Evolutionary conservation across 1,140 invertebrate species (phyloP).

Genomic region (Drosophila pachea): DNA sequence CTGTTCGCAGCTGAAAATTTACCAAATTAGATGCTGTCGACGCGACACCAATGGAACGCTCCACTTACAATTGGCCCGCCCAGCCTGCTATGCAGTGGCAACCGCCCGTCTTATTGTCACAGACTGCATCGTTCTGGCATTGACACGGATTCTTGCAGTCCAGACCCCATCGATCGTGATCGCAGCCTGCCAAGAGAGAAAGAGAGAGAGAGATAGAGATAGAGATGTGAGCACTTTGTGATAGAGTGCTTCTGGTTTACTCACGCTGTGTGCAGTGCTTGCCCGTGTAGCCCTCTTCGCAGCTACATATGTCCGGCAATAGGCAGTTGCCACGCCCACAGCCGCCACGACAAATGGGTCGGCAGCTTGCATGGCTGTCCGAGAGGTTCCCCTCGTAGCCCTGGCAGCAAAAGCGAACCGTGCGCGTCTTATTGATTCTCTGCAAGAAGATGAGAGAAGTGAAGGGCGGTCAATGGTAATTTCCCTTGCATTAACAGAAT

Average conservation of each 20-base stretch:
- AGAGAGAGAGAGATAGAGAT: neutral
- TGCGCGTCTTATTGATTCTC: conserved; percentile 72
- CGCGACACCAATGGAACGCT: neutral
- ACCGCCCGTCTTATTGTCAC: conserved; percentile 70
- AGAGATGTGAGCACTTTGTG: neutral
- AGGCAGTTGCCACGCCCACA: conserved; percentile 77
- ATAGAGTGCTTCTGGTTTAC: conserved; percentile 30
- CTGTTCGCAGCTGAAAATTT: conserved; percentile 65
- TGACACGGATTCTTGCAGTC: conserved; percentile 68
- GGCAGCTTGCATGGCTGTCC: conserved; percentile 71
- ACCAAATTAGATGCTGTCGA: neutral
- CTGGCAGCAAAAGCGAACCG: conserved; percentile 73
- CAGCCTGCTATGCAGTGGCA: conserved; percentile 74
- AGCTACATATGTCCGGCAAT: conserved; percentile 68
- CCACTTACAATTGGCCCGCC: conserved; percentile 69
- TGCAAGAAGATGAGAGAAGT: conserved; percentile 15
- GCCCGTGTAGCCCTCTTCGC: conserved; percentile 73
- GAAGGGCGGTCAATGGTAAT: neutral
- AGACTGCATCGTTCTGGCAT: conserved; percentile 69
- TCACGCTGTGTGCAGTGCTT: conserved; percentile 76
- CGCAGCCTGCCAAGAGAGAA: conserved; percentile 50
- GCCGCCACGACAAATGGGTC: conserved; percentile 72
- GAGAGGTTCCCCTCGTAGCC: conserved; percentile 75
- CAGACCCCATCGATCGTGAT: conserved; percentile 77
- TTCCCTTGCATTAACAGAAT: too few species aligned